Base-by-base conservation (phyloP, 2,888 invertebrate species). In the Ormyrus pomaceus region DNA sequence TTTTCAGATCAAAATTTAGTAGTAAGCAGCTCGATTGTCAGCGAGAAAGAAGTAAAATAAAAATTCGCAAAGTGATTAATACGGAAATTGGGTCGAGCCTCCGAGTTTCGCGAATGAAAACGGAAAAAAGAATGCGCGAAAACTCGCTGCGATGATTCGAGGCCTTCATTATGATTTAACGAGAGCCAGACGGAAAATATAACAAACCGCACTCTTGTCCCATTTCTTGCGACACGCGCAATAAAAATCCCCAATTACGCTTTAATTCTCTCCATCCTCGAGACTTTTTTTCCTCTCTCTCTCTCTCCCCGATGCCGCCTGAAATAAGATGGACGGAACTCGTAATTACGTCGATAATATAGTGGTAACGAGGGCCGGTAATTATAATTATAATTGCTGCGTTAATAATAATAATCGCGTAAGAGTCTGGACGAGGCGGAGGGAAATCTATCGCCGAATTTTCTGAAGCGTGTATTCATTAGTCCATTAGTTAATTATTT, bases 401-500 rank as follows among this genome's bases (percentile, higher is more conserved):
- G 55, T 34, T 78, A 73, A 69, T 45, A 68, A 74, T 75, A 70
- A 78, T 81, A 65, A 76, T 73, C 58, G 76, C 13, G 64, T 55
- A 13, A 55, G 48, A 34, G 56, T 50, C 34, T 4, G 50, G 65
- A 56, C 6, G 34, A 13, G 64, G 55, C 8, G 79, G 71, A 79
- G 77, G 76, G 76, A 80, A 83, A 81, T 82, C 83, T 82, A 81
- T 81, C 80, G 76, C 75, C 82, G 75, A 79, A 79, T 83, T 79
- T 82, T 78, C 79, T 77, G 80, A 76, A 80, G 83, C 66, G 72
- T 79, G 72, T 80, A 87, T 88, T 87, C 87, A 87, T 88, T 87
- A 87, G 85, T 84, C 87, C 88, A 88, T 89, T 88, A 89, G 87
- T 87, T 88, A 89, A 90, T 89, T 89, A 89, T 89, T 87, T 87